phyloP scores from a whole-genome alignment of 2,113 vertebrate genomes.

The Plecotus auritus region DNA sequence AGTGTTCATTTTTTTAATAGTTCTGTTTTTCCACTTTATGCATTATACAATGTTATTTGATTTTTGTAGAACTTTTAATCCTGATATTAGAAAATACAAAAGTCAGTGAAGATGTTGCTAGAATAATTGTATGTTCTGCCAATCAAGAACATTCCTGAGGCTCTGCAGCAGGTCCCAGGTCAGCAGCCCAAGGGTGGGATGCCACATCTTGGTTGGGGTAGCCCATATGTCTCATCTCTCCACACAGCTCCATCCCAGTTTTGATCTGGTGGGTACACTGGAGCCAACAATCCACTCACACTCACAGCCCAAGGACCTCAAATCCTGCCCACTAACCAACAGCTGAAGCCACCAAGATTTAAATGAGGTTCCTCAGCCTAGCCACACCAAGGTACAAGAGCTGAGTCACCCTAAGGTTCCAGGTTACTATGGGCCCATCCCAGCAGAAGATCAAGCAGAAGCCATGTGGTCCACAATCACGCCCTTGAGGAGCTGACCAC shows the following conservation, averaged over 20 bases:
- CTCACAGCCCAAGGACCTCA: neutral
- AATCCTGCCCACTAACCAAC: neutral
- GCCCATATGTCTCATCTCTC: neutral
- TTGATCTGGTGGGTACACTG: neutral
- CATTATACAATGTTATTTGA: neutral
- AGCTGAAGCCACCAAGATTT: neutral
- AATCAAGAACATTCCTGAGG: neutral
- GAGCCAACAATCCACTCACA: neutral
- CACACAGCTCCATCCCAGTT: neutral
- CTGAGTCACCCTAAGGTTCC: neutral
- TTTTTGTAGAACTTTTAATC: neutral
- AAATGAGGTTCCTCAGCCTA: neutral
- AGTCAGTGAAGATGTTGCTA: neutral
- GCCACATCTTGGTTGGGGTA: neutral
- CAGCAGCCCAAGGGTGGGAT: rapidly evolving
- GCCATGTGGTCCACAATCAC: neutral
- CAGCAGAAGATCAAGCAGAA: conserved; percentile 47
- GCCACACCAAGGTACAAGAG: neutral
- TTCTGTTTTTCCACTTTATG: neutral
- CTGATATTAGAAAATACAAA: neutral
- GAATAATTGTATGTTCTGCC: neutral
- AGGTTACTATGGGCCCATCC: neutral
- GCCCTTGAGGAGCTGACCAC: neutral
- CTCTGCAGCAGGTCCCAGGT: neutral
- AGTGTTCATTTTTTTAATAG: neutral